Evolutionary conservation across 2,113 vertebrate genomes (phyloP).

Genomic region (Platysternon megacephalum): DNA sequence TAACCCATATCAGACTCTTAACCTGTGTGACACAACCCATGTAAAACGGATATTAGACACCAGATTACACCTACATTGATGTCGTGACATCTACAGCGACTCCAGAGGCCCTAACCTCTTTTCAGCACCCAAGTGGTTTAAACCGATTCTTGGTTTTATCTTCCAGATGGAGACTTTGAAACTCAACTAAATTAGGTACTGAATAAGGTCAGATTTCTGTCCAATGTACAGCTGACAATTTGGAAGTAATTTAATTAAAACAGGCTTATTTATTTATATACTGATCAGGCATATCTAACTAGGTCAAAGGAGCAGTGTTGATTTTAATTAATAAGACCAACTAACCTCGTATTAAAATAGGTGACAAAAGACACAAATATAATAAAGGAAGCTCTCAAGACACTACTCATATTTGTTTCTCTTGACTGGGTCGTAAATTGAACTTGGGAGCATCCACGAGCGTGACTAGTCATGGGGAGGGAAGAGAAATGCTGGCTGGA

Average conservation of each 20-base stretch:
- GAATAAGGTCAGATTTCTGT: not conserved
- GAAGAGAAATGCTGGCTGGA: not conserved
- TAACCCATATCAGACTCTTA: fast-evolving
- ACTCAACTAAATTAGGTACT: not conserved
- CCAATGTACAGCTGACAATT: not conserved
- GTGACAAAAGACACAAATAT: not conserved
- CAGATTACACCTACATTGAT: not conserved
- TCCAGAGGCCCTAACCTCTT: not conserved
- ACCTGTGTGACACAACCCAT: fast-evolving
- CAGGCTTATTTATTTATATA: not conserved
- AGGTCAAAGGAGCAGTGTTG: not conserved
- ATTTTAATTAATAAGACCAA: not conserved
- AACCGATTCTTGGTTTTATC: not conserved
- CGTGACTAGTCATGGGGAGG: not conserved
- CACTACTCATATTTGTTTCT: not conserved
- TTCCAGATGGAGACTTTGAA: not conserved
- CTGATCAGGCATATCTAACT: not conserved
- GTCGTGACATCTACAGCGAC: not conserved
- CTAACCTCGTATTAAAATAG: not conserved
- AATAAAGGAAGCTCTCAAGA: not conserved
- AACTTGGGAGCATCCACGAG: not conserved
- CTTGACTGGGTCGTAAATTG: not conserved
- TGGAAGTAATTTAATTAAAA: not conserved
- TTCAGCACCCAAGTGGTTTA: fast-evolving
- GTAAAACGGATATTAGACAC: not conserved